Conservation (phyloP, 1,140 invertebrate genomes). For the Dinothrombium tinctorium region DNA sequence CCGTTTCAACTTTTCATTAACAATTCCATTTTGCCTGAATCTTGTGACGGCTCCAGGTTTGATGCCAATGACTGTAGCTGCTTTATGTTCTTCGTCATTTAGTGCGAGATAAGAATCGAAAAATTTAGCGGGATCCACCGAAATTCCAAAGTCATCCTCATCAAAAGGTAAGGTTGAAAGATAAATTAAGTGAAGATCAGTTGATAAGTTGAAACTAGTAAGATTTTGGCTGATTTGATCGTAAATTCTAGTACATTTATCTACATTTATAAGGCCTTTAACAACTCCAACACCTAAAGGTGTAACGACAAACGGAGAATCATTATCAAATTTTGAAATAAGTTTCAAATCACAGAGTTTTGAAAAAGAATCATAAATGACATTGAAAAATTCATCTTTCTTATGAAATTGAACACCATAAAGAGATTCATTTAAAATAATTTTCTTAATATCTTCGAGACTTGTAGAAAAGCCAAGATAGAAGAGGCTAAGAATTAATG, state of each 20-base stretch:
- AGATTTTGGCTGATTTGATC: slow-evolving; percentile 42
- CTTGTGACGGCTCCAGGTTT: slow-evolving; percentile 5
- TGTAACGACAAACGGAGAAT: slow-evolving; percentile 24
- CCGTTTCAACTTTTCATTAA: slow-evolving; percentile 27
- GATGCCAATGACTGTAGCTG: slow-evolving; percentile 20
- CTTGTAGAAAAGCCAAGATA: slow-evolving; percentile 33
- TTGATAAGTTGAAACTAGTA: slow-evolving; percentile 37
- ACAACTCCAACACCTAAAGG: slow-evolving; percentile 50
- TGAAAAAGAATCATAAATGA: slow-evolving; percentile 31
- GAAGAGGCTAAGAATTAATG: slow-evolving; percentile 40
- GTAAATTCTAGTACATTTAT: slow-evolving; percentile 36
- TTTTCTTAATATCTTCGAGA: slow-evolving; percentile 24
- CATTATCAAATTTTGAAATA: not conserved
- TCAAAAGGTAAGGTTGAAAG: slow-evolving; percentile 45
- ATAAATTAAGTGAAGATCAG: slow-evolving; percentile 50
- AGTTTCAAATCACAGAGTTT: slow-evolving; percentile 8
- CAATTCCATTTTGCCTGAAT: not conserved
- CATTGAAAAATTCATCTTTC: slow-evolving; percentile 27
- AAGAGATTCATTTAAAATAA: slow-evolving; percentile 31
- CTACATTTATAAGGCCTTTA: slow-evolving; percentile 51
- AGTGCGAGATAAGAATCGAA: slow-evolving; percentile 30
- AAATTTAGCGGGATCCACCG: slow-evolving; percentile 32
- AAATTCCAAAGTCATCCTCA: slow-evolving; percentile 27
- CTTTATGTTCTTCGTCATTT: slow-evolving; percentile 17
- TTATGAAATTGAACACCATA: slow-evolving; percentile 31